Conservation (phyloP, 2,888 invertebrate genomes). For the Chymomyza caudatula region DNA sequence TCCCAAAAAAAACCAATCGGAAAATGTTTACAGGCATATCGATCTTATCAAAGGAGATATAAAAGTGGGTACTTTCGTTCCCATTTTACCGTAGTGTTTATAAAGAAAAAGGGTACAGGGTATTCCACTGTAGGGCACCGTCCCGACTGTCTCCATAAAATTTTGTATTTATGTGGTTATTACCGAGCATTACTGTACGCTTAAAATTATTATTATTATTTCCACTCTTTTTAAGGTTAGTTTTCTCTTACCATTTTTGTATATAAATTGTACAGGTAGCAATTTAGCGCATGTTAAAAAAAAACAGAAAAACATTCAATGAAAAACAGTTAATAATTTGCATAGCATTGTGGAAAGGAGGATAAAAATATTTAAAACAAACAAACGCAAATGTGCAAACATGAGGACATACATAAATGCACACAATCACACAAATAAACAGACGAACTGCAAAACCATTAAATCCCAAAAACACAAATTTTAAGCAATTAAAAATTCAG, state of each 20-base stretch:
- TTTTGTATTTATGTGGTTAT: neutral
- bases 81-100: too few relatives aligned
- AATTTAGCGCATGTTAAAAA: constrained; percentile 2
- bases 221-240: neutral
- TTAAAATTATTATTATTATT: too few relatives aligned
- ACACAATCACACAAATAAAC: neutral
- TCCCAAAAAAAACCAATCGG: too few relatives aligned
- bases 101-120: too few relatives aligned
- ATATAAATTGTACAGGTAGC: constrained; percentile 37
- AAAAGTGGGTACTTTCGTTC: too few relatives aligned
- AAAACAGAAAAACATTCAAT: constrained; percentile 16
- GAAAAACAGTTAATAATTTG: constrained; percentile 61
- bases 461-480: constrained; percentile 57
- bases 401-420: constrained; percentile 12
- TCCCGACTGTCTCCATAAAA: neutral
- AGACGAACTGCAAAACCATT: constrained; percentile 28
- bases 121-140: too few relatives aligned
- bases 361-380: constrained; percentile 44
- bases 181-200: neutral
- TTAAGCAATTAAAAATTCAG: constrained; percentile 65
- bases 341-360: constrained; percentile 17
- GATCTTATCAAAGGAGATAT: too few relatives aligned
- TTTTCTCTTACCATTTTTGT: neutral
- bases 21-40: too few relatives aligned
- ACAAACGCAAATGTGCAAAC: constrained; percentile 49